Evolutionary conservation across 2,113 vertebrate species (phyloP), one percentile per base, ranked within the genome.

Genomic region (Stigmatopora nigra): DNA sequence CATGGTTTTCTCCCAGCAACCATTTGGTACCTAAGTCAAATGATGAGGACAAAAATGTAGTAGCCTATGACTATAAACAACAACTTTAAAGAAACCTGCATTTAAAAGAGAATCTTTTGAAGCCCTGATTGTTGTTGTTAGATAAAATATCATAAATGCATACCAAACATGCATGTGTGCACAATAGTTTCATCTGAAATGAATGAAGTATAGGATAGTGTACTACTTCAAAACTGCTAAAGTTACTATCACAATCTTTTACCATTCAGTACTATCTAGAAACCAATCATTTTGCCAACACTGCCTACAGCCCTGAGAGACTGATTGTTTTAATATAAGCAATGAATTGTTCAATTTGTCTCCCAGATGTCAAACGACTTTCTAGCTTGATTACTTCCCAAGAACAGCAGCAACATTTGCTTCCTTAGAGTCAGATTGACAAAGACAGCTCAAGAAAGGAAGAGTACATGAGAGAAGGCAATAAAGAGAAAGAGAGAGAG

Each of bases 241-340:
- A 80, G 73, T 51, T 64, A 60, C 64, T 38, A 46, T 16, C 7
- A 36, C 68, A 66, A 57, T 64, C 78, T 76, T 82, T 45, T 78
- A 75, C 81, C 75, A 82, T n/a, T 78, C 66, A 79, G 69, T 51
- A n/a, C 48, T 51, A 51, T n/a, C 67, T 22, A 35, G 51, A 14
- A 35, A 16, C 65, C 67, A 51, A 66, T 62, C 49, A 48, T 63
- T 17, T 22, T 31, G 20, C 22, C 67, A 65, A 22, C 44, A 38
- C 61, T 15, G 61, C 56, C 80, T 44, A 69, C 68, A 66, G 67
- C 70, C 64, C 44, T 38, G 17, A 73, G 76, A 84, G 85, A 89
- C 78, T 88, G 87, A 89, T 84, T 79, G 81, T 82, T 90, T 88
- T 88, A 90, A 90, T 88, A 89, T 82, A 78, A 84, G 78, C 75